Percentiles rank a stretch among this genome's conserved stretches.
These are phyloP conservation scores for Cyclophora albipunctata DNA, from an alignment of 2,888 invertebrate genomes.

Conservation along the genomic window DNA sequence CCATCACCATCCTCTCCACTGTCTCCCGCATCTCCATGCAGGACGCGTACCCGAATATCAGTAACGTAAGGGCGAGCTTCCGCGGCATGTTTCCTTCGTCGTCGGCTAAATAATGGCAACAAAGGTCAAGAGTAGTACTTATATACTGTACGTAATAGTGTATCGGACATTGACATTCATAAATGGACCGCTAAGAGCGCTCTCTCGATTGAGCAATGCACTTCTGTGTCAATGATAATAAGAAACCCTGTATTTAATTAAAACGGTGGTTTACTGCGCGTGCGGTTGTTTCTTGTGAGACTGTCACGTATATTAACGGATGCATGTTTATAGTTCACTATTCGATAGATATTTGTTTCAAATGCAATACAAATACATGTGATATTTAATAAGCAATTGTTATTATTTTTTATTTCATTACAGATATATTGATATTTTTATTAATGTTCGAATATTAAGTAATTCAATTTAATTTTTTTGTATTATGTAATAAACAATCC, in stretches of 20 bases:
- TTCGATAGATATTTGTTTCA: too few relatives aligned
- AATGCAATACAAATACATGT: too few relatives aligned
- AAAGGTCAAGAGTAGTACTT: slow-evolving; percentile 58
- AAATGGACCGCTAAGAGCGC: slow-evolving; percentile 56
- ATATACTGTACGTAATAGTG: slow-evolving; percentile 63
- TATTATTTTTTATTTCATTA: too few relatives aligned
- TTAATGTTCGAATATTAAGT: too few relatives aligned
- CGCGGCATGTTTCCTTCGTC: slow-evolving; percentile 51
- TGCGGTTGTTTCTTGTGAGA: slow-evolving; percentile 14
- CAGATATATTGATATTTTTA: too few relatives aligned
- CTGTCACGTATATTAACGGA: too few relatives aligned
- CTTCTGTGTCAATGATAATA: slow-evolving; percentile 73
- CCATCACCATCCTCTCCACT: slow-evolving; percentile 71
- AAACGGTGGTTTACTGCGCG: slow-evolving; percentile 59
- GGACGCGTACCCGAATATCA: slow-evolving; percentile 36
- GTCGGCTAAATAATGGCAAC: slow-evolving; percentile 50
- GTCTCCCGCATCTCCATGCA: slow-evolving; percentile 68
- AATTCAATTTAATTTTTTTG: too few relatives aligned
- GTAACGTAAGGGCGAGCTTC: slow-evolving; percentile 34
- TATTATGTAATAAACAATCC: too few relatives aligned
- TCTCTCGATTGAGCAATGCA: slow-evolving; percentile 65
- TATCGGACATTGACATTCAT: slow-evolving; percentile 64
- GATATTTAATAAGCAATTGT: too few relatives aligned
- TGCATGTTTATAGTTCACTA: too few relatives aligned
- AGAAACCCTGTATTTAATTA: slow-evolving; percentile 65